phyloP scores from a whole-genome alignment of 35 echinoderm and acorn worm species.

The Lytechinus variegatus region DNA sequence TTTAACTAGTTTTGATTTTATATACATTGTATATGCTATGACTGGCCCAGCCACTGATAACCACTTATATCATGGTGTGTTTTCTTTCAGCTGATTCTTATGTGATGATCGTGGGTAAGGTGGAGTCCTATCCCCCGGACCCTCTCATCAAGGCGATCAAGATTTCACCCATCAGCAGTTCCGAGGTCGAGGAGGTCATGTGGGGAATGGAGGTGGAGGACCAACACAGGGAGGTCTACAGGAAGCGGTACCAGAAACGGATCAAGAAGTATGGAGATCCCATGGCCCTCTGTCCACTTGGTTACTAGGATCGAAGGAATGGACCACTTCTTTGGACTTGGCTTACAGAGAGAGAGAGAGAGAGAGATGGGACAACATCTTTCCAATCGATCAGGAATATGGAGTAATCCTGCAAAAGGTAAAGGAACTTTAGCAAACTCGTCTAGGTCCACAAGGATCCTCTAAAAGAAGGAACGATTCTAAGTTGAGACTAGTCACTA shows the following conservation, averaged over 20 bases:
- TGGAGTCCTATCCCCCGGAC: not conserved
- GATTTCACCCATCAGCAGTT: not conserved
- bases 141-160: conserved; percentile 20
- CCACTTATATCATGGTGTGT: not conserved
- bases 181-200: not conserved
- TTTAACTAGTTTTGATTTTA: too few species aligned
- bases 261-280: not conserved
- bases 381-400: too few species aligned
- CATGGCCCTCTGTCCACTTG: not conserved
- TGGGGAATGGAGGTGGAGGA: not conserved
- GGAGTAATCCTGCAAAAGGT: too few species aligned
- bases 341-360: not conserved
- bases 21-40: too few species aligned
- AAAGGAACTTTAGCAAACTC: too few species aligned
- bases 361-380: too few species aligned
- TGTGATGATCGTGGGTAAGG: conserved; percentile 1
- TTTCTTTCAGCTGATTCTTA: not conserved
- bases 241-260: not conserved
- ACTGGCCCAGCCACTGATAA: too few species aligned
- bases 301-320: not conserved
- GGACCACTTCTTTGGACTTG: not conserved
- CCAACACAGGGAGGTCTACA: not conserved
- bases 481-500: too few species aligned
- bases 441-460: too few species aligned
- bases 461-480: too few species aligned